Conservation (phyloP, 2,888 invertebrate species). For the Boloria selene region DNA sequence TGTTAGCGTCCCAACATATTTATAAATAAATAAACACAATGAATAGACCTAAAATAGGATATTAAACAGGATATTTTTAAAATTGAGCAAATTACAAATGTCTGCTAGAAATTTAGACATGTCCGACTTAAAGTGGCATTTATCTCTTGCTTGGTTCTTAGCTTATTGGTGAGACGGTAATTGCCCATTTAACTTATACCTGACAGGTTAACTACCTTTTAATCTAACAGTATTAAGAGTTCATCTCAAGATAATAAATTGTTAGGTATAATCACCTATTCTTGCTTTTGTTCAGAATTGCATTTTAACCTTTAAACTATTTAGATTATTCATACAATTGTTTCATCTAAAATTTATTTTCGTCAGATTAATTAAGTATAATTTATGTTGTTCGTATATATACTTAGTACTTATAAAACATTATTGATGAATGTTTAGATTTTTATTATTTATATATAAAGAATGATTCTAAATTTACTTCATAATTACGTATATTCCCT, state of each 20-base stretch:
- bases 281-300: neutral
- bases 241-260: too few relatives aligned
- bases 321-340: too few relatives aligned
- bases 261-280: neutral
- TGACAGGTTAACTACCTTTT: conserved; percentile 32
- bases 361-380: too few relatives aligned
- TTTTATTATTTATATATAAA: too few relatives aligned
- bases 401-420: too few relatives aligned
- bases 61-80: conserved; percentile 24
- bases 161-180: conserved; percentile 13
- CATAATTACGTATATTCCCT: too few relatives aligned
- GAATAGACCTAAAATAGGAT: conserved; percentile 13
- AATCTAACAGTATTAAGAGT: conserved; percentile 2
- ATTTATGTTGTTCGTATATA: too few relatives aligned
- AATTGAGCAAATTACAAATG: conserved; percentile 8
- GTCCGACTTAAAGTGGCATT: conserved; percentile 29
- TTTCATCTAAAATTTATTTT: too few relatives aligned
- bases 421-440: too few relatives aligned
- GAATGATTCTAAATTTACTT: too few relatives aligned
- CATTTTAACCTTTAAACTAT: too few relatives aligned
- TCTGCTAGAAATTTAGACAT: conserved; percentile 13
- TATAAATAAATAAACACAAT: neutral
- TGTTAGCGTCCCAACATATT: neutral
- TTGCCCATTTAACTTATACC: conserved; percentile 29
- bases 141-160: conserved; percentile 16